phyloP scores from a whole-genome alignment of 1,140 invertebrate genomes.

The Hylyphantes graminicola region DNA sequence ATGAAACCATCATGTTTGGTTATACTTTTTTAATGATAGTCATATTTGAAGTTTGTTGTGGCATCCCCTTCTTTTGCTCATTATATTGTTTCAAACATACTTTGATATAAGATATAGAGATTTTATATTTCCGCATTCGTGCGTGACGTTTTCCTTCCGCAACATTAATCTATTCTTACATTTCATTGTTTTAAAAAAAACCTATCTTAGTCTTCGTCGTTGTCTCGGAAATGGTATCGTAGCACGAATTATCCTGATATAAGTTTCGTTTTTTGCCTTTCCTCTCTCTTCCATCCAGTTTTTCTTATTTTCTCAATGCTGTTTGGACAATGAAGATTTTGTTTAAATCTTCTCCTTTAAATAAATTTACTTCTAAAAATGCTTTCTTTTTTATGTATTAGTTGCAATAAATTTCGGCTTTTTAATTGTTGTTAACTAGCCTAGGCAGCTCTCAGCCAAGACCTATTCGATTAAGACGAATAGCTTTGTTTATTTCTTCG shows the following conservation, averaged over 20 bases:
- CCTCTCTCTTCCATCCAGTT: neutral
- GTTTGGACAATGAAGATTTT: no score
- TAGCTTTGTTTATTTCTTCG: no score
- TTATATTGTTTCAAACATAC: neutral
- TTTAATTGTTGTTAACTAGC: no score
- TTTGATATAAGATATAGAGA: neutral
- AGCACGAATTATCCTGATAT: neutral
- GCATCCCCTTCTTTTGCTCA: neutral
- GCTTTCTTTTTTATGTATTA: no score
- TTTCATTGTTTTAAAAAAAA: slow-evolving; percentile 33
- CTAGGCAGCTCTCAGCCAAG: no score
- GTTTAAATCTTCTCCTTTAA: no score
- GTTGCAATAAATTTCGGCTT: no score
- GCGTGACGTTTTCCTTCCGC: slow-evolving; percentile 48
- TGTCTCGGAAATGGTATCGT: neutral
- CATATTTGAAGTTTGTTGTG: neutral
- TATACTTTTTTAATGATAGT: no score
- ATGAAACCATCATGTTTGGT: no score
- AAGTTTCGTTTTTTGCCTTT: neutral
- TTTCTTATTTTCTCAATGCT: no score
- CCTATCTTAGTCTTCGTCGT: neutral
- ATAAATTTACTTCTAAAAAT: no score
- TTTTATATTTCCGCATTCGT: slow-evolving; percentile 44
- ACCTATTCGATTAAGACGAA: no score
- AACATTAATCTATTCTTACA: slow-evolving; percentile 15